Base-by-base conservation (phyloP, 2,113 vertebrate genomes). In the Saccopteryx leptura region DNA sequence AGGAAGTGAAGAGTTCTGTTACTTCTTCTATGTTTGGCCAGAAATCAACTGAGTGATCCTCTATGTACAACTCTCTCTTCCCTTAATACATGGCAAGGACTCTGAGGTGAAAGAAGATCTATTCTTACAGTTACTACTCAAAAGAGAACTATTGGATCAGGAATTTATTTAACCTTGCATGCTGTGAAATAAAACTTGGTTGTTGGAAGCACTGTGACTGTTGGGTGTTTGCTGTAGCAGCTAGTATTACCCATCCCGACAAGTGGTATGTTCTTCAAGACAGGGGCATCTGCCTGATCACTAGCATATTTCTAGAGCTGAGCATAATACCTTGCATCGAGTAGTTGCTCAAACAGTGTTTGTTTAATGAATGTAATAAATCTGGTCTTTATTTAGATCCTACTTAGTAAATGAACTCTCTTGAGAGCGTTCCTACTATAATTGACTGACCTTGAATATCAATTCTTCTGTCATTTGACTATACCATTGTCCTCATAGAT, bases 301-400 rank as follows among this genome's bases (percentile, higher is more conserved):
- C 46, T 39, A 46, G 39, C 74, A 23, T 46, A 23, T 63, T 96
- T 87, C 80, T 63, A 97, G 60, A 66, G 28, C 50, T 86, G 50
- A 89, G 50, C 69, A 46, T 24, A 84, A n/a, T 56, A 72, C 18
- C 31, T 74, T 86, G 26, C 4, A 9, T 28, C 15, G 9, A 68
- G 17, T 33, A 79, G 56, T 71, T 79, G 46, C 18, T 90, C 56
- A 60, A 9, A 66, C 26, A 17, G 0, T 68, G 58, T 50, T 90
- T 66, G 15, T 68, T 61, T 86, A 71, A 48, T 89, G n/a, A 61
- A 28, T n/a, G 12, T 80, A 81, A 69, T 72, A 85, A 78, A 71
- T 78, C 18, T 78, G 39, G n/a, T 60, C 48, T 75, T 87, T 88
- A 76, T 94, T 84, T 61, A 88, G 68, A 56, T 39, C 28, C 23